A percentile compares a stretch with the other conserved stretches of the same genome.
Conservation (phyloP, 2,888 invertebrate species). For the Eremobia ochroleuca region DNA sequence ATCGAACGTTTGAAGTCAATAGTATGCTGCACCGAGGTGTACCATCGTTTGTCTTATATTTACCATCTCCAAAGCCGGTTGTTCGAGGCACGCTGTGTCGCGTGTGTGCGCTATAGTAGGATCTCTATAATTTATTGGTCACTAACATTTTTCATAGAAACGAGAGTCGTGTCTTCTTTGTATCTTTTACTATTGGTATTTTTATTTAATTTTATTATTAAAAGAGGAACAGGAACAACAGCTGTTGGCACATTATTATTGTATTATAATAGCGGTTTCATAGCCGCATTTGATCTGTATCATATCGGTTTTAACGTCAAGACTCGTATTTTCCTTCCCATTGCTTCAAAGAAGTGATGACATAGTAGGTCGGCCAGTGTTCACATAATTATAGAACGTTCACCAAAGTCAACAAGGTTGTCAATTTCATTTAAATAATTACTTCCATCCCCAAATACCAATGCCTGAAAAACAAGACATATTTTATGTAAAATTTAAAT, state of each 20-base stretch:
- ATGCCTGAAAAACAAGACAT: neutral
- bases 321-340: neutral
- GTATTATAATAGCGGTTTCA: neutral
- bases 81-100: slow-evolving; percentile 3
- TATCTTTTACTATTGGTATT: slow-evolving; percentile 1
- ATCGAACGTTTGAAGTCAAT: slow-evolving; percentile 66
- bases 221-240: neutral
- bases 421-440: neutral
- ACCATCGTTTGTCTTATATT: slow-evolving; percentile 29
- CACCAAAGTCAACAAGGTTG: slow-evolving; percentile 3
- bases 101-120: neutral
- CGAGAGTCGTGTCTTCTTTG: neutral
- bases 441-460: neutral
- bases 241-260: neutral
- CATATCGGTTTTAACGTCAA: neutral
- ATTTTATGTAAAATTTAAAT: neutral
- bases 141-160: slow-evolving; percentile 1
- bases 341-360: neutral
- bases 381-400: neutral
- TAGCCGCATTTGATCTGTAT: neutral
- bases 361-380: neutral
- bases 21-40: slow-evolving; percentile 47
- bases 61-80: slow-evolving; percentile 3
- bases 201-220: slow-evolving; percentile 2
- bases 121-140: slow-evolving; percentile 4